Percentiles rank a stretch among this genome's conserved stretches.
Conservation (phyloP, 2,113 vertebrate genomes). For the Cryptomyrus ogoouensis region DNA sequence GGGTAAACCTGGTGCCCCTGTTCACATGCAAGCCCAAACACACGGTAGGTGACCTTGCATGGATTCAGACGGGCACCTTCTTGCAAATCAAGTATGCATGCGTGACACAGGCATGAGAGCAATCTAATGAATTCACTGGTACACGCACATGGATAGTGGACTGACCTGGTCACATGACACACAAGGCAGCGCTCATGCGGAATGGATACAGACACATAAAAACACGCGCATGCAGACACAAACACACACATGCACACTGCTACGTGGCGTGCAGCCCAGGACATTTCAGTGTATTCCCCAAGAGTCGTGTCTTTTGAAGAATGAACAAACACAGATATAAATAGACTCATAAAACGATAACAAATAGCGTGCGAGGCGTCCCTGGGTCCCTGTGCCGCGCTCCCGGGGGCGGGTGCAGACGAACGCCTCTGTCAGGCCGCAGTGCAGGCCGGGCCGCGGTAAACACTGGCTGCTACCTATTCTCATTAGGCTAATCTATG, state of each 20-base stretch:
- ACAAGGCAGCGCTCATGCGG: constrained; percentile 35
- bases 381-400: constrained; percentile 26
- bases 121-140: background rate
- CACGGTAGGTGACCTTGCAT: background rate
- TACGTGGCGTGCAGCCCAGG: constrained; percentile 41
- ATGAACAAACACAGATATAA: constrained; percentile 41
- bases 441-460: constrained; percentile 48
- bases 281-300: constrained; percentile 35
- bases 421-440: constrained; percentile 43
- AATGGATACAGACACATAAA: constrained; percentile 29
- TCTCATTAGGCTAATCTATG: constrained; percentile 88
- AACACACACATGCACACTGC: constrained; percentile 28
- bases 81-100: background rate
- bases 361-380: constrained; percentile 31
- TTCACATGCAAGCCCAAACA: background rate
- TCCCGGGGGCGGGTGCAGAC: constrained; percentile 33
- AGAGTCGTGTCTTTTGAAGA: constrained; percentile 31
- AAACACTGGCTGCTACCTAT: constrained; percentile 79
- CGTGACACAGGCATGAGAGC: background rate
- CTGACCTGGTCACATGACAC: constrained; percentile 13
- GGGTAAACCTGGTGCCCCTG: background rate
- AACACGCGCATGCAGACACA: constrained; percentile 31
- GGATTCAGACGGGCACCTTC: constrained; percentile 25
- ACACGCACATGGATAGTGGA: background rate
- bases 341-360: constrained; percentile 34